Conservation (phyloP, 2,888 invertebrate species). For the Serripes groenlandicus region DNA sequence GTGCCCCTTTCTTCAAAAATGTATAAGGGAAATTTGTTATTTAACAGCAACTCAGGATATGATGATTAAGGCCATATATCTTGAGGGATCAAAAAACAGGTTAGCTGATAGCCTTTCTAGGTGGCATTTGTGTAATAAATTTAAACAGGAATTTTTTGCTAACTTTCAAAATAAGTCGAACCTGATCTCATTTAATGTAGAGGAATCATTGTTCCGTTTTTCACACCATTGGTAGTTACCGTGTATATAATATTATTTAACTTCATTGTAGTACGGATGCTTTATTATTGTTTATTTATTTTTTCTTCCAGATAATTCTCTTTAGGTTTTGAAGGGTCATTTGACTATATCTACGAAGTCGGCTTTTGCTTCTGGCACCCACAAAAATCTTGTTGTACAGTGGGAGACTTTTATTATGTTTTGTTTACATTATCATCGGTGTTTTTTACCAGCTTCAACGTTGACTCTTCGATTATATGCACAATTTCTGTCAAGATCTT, state of each 20-base stretch:
- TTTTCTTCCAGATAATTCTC: neutral
- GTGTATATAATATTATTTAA: too few relatives aligned
- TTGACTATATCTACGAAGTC: neutral
- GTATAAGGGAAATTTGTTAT: neutral
- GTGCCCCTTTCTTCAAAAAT: neutral
- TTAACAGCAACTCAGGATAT: too few relatives aligned
- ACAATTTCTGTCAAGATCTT: neutral
- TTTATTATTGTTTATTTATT: too few relatives aligned
- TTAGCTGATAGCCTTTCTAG: neutral
- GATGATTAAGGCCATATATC: neutral
- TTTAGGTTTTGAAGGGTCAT: neutral
- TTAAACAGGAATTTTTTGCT: neutral
- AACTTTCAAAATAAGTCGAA: neutral
- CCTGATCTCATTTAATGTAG: neutral
- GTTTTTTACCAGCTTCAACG: neutral
- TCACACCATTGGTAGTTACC: neutral
- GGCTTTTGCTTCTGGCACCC: neutral
- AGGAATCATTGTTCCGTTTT: neutral
- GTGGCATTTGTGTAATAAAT: neutral
- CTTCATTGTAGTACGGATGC: too few relatives aligned
- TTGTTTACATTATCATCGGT: neutral
- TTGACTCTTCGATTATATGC: neutral
- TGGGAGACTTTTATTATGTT: constrained; percentile 5
- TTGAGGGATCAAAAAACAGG: neutral
- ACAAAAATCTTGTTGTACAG: neutral